A percentile compares a stretch with the other conserved stretches of the same genome.
These are phyloP conservation scores for Rhabdophis nuchalis DNA, from an alignment of 2,797 vertebrate genomes.

Conservation along the genomic window DNA sequence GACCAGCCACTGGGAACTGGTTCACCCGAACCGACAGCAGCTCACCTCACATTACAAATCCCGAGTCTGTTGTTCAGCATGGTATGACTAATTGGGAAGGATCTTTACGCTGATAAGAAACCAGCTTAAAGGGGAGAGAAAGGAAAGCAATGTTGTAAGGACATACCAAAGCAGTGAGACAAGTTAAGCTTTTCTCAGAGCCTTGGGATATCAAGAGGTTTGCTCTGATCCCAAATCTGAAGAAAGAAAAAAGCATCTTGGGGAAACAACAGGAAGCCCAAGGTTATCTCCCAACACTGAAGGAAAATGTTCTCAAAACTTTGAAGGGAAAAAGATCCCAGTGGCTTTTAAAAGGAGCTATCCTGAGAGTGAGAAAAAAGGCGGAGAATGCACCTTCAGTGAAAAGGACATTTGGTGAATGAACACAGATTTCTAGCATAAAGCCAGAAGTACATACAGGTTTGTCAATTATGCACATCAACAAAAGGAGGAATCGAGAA, in stretches of 20 bases:
- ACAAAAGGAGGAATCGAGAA: neutral
- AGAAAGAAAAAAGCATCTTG: neutral
- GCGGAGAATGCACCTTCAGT: neutral
- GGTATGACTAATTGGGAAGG: neutral
- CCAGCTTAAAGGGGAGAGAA: rapidly evolving
- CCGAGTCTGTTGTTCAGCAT: neutral
- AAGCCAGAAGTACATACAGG: neutral
- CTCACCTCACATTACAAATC: neutral
- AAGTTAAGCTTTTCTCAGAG: neutral
- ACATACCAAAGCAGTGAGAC: neutral
- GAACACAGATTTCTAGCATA: neutral
- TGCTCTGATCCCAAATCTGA: neutral
- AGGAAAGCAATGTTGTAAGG: neutral
- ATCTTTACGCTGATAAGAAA: neutral
- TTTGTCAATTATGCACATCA: too few species aligned
- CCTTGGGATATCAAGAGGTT: neutral
- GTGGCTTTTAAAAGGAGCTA: neutral
- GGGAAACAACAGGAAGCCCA: neutral
- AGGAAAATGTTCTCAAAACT: neutral
- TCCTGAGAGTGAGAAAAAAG: too few species aligned
- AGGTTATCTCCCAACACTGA: neutral
- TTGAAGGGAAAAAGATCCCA: neutral
- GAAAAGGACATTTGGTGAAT: neutral
- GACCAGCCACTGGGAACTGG: too few species aligned
- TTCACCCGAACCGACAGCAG: too few species aligned